phyloP scores from a whole-genome alignment of 2,888 invertebrate species.

The Melieria picta region DNA sequence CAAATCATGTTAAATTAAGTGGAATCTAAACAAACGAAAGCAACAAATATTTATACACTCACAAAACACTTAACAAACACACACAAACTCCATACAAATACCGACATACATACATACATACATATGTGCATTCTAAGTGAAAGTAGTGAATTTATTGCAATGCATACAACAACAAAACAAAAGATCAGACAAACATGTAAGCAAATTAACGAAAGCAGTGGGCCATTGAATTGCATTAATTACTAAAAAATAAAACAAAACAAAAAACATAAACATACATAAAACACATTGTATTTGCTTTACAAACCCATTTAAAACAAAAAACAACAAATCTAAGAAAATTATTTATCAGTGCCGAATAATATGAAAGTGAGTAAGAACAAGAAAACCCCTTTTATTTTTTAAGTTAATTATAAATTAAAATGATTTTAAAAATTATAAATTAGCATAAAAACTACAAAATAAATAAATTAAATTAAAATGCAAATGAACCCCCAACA shows the following conservation, averaged over 20 bases:
- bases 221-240: constrained; percentile 3
- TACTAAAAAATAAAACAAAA: background rate
- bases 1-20: constrained; percentile 20
- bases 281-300: constrained; percentile 28
- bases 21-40: constrained; percentile 28
- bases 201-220: background rate
- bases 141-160: constrained; percentile 37
- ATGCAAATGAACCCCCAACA: constrained; percentile 30
- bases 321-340: too few species aligned
- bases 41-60: constrained; percentile 26
- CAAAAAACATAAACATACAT: too few species aligned
- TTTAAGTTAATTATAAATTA: constrained; percentile 43
- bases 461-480: background rate
- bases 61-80: too few species aligned
- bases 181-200: background rate
- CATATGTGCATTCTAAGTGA: constrained; percentile 37
- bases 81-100: constrained; percentile 2
- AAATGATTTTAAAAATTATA: constrained; percentile 32
- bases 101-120: constrained; percentile 23
- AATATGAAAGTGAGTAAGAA: background rate
- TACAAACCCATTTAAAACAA: background rate
- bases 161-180: background rate
- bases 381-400: constrained; percentile 18
- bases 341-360: too few species aligned
- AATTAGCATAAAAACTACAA: constrained; percentile 24